Conservation (phyloP, 2,797 vertebrate genomes). For the Macrochelys suwanniensis region DNA sequence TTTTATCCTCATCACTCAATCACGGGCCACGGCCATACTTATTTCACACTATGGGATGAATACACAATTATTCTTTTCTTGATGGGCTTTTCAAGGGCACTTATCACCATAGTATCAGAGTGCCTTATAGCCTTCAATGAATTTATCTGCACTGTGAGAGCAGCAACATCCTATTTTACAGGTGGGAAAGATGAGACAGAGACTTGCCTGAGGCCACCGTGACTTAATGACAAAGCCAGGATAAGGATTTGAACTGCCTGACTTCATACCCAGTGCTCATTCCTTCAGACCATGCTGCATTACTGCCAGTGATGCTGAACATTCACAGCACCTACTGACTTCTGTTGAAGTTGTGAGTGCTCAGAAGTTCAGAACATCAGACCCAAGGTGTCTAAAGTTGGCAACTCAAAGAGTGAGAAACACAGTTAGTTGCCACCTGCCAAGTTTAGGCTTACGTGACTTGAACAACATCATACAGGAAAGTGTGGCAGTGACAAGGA, state of each 20-base stretch:
- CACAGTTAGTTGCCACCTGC: not conserved
- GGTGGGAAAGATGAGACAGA: not conserved
- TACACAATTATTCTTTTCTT: not conserved
- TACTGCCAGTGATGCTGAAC: not conserved
- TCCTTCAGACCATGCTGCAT: not conserved
- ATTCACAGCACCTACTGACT: not conserved
- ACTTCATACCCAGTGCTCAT: not conserved
- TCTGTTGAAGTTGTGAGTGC: not conserved
- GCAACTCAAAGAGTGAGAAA: not conserved
- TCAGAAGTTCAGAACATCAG: not conserved
- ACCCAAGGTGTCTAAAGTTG: not conserved
- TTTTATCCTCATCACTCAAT: not conserved
- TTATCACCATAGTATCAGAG: not conserved
- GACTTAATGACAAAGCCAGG: not conserved
- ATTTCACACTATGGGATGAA: not conserved
- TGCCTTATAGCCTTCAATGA: not conserved
- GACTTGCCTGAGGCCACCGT: not conserved
- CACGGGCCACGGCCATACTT: not conserved
- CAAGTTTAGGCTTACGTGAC: accelerated
- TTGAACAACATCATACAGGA: not conserved
- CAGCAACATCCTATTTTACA: not conserved
- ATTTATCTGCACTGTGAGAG: not conserved
- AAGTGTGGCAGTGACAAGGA: not conserved
- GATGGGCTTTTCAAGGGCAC: not conserved
- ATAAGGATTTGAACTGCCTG: not conserved